phyloP scores from a whole-genome alignment of 2,113 vertebrate species.

The Carassius carassius region DNA sequence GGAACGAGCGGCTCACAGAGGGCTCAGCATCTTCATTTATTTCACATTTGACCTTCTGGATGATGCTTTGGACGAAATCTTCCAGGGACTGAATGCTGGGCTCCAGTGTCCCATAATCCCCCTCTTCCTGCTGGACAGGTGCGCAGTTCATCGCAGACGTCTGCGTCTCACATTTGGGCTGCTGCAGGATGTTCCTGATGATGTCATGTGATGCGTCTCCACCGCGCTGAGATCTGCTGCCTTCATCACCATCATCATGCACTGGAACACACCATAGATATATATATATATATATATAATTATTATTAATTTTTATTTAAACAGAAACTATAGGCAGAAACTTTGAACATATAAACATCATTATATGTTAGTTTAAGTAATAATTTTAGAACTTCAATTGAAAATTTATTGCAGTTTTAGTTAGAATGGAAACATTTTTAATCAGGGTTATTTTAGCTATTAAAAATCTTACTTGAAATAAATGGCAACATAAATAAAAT shows the following conservation, averaged over 20 bases:
- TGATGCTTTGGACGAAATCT: conserved; percentile 94
- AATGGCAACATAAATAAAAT: not conserved
- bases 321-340: no score
- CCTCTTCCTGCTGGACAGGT: conserved; percentile 72
- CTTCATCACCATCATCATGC: not conserved
- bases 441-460: not conserved
- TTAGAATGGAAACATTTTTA: not conserved
- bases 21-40: conserved; percentile 84
- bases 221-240: not conserved
- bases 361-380: not conserved
- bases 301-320: no score
- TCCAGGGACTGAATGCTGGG: conserved; percentile 85
- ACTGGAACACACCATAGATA: not conserved
- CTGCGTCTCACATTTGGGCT: conserved; percentile 88
- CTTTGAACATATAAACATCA: no score
- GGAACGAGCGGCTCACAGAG: conserved; percentile 82
- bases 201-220: conserved; percentile 85
- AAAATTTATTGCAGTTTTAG: not conserved
- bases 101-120: not conserved
- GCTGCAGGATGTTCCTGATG: conserved; percentile 93
- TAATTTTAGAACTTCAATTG: not conserved
- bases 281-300: no score
- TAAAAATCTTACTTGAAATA: not conserved
- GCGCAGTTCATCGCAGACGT: conserved; percentile 68
- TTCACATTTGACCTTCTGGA: conserved; percentile 93